Evolutionary conservation across 2,113 vertebrate genomes (phyloP), one percentile per base, ranked within the genome.

Genomic region (Pitta sordida): DNA sequence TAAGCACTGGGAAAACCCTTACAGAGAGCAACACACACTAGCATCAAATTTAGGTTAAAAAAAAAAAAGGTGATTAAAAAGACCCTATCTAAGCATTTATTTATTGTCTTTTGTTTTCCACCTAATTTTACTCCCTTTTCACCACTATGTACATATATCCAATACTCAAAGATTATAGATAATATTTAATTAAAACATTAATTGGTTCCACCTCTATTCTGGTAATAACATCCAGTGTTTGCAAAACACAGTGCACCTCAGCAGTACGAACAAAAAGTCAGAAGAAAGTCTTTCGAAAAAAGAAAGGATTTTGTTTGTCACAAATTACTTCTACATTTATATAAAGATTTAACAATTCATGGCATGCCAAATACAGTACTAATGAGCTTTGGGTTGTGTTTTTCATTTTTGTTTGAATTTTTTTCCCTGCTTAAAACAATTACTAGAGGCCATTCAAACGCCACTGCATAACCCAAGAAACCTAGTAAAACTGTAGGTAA

Each of bases 401-500:
- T 95, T 91, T 77, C 15, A 77, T 91, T 96, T 96, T 95, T 94
- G 70, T 83, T 83, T 55, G 62, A 14, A 7, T 79, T 79, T 90
- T 73, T 92, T 95, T 90, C 48, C 59, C 67, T 51, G n/a, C 48
- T 91, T 82, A 84, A 92, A 83, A 86, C 85, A 96, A 96, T 86
- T 96, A 93, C 73, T 83, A 84, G 82, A 91, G 71, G 52, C 81
- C 81, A 76, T 83, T 95, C 86, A 92, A 94, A 83, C 43, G 86
- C 70, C 60, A 85, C 62, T 92, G 77, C 49, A 83, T 95, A 96
- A 97, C 93, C 89, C 64, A 84, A 80, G 68, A 94, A 97, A 95
- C 91, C 90, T 82, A 93, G 93, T 96, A 96, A 96, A 96, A 93
- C 81, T 83, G 88, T 64, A 89, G 89, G 92, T 58, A 88, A 96